Evolutionary conservation across 2,888 invertebrate species (phyloP), one percentile per base, ranked within the genome.

Genomic region (Aphodius granarius): DNA sequence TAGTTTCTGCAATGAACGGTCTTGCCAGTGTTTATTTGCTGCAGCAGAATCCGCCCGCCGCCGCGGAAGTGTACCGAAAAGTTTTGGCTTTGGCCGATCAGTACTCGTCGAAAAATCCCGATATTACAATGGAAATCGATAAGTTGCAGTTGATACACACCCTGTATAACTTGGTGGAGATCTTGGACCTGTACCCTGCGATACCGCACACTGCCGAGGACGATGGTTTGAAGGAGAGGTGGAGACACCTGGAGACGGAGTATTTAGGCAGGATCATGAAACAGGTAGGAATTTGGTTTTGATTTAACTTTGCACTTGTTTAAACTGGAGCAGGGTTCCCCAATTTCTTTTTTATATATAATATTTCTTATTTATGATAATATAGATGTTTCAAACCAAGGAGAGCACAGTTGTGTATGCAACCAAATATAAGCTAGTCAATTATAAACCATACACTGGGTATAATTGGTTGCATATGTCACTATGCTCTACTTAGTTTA

Each of bases 1-100:
- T 91, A 79, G 89, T 93, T 16, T 90, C 92, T 0, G 88, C 91
- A n/a, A 85, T 91, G 73, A 94, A 94, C 86, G 94, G 91, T 88
- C 84, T 91, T 75, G 94, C 93, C 16, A 94, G 91, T 0, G 84
- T 94, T 63, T 85, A 90, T 81, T 88, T 93, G 43, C 88, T 94
- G 18, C 83, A 87, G 20, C 81, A 89, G 13, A 84, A 91, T 78
- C 90, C 88, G 80, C 79, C 81, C 0, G 84, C 88, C 72, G 92
- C 94, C 0, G 90, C 91, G 1, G 88, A 89, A 17, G 86, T 88
- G 78, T 94, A 95, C 83, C 87, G 92, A 63, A 87, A 88, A 72
- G 92, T 92, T 0, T 83, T 94, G 66, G 87, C 87, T 81, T 86
- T 91, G 23, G 87, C 86, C 4, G 78, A 83, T 2, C 78, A 82